Evolutionary conservation across 2,113 vertebrate genomes (phyloP), one percentile per base, ranked within the genome.

Genomic region (Naja naja): DNA sequence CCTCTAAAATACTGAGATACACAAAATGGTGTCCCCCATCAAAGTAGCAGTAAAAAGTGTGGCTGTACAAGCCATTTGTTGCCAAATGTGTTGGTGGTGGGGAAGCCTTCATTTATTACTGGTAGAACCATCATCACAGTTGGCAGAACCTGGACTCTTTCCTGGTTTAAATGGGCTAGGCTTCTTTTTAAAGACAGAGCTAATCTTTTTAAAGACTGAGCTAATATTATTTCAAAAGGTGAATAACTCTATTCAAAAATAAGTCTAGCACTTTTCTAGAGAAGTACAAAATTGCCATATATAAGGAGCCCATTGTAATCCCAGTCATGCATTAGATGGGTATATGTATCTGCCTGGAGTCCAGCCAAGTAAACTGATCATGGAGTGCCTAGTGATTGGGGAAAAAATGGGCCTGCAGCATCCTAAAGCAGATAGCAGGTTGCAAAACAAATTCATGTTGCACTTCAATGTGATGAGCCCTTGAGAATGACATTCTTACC

Each of bases 401-500:
- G 7, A 81, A 39, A 34, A 81, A 74, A 18, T 74, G 69, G 34
- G 69, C 34, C n/a, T 39, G 16, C 34, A 39, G 69, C 34, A 81
- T 39, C 18, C n/a, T 74, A 74, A 34, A 39, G 34, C n/a, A 81
- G 34, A 39, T 8, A 81, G 69, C 69, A 39, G 2, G 34, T 39
- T 74, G n/a, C 69, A 74, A 20, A 74, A 34, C n/a, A 74, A 74
- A 74, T 74, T 74, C 5, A 69, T 34, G 30, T 6, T 69, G 64
- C 30, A n/a, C 4, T 74, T 74, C 5, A 39, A 39, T 34, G 5
- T 81, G 69, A 81, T 81, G 16, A 39, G 16, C 14, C 69, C n/a
- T 20, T 34, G 93, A 91, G 92, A 95, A 95, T 96, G 95, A 87
- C 0, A 0, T 88, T 39, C 18, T 69, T 93, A 90, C 90, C 94